Percentiles rank a stretch among this genome's conserved stretches.
Conservation (phyloP, 2,797 vertebrate species). For the Tarsius wallacei region DNA sequence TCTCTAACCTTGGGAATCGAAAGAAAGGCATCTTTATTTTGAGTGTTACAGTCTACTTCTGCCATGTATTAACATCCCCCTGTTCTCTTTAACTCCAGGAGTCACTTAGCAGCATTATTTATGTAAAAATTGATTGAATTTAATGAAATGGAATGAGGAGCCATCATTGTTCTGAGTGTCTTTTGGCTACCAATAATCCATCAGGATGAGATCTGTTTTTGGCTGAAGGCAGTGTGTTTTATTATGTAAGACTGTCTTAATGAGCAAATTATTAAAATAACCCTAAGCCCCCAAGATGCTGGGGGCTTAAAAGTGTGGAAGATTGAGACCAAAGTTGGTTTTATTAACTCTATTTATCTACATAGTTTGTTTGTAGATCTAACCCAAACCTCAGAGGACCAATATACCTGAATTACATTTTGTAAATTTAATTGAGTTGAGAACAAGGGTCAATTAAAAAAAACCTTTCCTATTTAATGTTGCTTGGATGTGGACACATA, state of each 20-base stretch:
- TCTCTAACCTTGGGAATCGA: constrained; percentile 68
- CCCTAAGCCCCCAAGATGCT: neutral
- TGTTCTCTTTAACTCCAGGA: constrained; percentile 41
- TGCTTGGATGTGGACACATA: neutral
- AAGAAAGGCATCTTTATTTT: constrained; percentile 56
- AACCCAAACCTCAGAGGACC: neutral
- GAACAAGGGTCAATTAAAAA: neutral
- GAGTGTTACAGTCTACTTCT: neutral
- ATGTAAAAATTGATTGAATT: constrained; percentile 62
- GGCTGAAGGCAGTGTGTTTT: neutral
- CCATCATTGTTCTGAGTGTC: constrained; percentile 31
- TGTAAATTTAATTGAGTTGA: neutral
- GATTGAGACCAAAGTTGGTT: constrained; percentile 15
- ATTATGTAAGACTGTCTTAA: neutral
- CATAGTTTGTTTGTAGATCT: neutral
- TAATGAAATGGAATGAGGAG: constrained; percentile 67
- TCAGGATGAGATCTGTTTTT: constrained; percentile 6
- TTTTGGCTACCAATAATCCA: neutral
- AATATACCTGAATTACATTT: neutral
- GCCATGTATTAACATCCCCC: neutral
- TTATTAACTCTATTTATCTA: constrained; percentile 21
- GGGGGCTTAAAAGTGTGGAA: neutral
- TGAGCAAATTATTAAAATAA: neutral
- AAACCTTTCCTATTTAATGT: neutral
- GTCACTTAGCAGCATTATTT: constrained; percentile 45